These are phyloP conservation scores for Petrocephalus microphthalmus DNA, from an alignment of 2,113 vertebrate species.

Conservation along the genomic window DNA sequence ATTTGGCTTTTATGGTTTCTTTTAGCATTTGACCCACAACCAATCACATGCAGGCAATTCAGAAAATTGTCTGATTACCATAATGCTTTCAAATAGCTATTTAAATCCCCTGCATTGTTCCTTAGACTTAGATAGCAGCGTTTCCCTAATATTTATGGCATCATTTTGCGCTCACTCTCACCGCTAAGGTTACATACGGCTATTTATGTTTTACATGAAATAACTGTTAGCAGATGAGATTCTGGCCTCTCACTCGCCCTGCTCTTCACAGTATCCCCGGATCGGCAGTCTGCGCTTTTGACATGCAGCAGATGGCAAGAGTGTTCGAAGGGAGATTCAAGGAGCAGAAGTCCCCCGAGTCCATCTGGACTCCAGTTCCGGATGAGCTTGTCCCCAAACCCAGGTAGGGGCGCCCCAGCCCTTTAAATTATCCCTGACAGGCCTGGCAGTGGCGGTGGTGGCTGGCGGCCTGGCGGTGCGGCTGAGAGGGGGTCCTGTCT, in stretches of 20 bases:
- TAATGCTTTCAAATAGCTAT: not conserved
- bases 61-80: not conserved
- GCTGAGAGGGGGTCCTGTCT: not conserved
- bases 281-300: constrained; percentile 88
- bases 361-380: constrained; percentile 87
- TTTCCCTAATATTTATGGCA: not conserved
- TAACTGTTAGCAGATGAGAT: not conserved
- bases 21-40: constrained; percentile 40
- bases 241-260: not conserved
- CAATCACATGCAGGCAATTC: constrained; percentile 13
- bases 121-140: not conserved
- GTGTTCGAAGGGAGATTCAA: constrained; percentile 91
- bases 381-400: constrained; percentile 88
- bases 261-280: constrained; percentile 73
- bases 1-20: constrained; percentile 34
- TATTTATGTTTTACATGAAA: not conserved
- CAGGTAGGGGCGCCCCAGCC: constrained; percentile 58
- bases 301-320: constrained; percentile 82
- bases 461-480: too few species aligned
- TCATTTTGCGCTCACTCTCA: not conserved
- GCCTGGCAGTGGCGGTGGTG: not conserved
- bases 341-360: constrained; percentile 90
- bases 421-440: not conserved
- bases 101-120: not conserved
- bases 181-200: not conserved